Percentiles rank a stretch among this genome's conserved stretches.
phyloP scores from a whole-genome alignment of 2,888 invertebrate genomes.

The Tipula unca region DNA sequence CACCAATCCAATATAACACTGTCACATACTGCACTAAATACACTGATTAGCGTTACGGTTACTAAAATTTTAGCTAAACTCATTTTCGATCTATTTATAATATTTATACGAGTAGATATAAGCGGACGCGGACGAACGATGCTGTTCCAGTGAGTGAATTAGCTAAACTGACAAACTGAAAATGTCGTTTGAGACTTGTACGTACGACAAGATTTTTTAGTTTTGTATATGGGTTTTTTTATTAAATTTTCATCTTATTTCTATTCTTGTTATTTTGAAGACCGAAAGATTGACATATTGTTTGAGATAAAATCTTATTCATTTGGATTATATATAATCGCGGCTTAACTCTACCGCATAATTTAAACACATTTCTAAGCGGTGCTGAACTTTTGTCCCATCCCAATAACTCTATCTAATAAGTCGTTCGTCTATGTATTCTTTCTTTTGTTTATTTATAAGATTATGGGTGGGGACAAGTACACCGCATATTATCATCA shows the following conservation, averaged over 20 bases:
- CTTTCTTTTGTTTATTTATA: not conserved
- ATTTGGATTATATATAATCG: not conserved
- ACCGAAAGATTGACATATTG: not conserved
- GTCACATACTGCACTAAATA: not conserved
- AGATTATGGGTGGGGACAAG: constrained; percentile 8
- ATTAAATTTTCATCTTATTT: not conserved
- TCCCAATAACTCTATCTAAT: not conserved
- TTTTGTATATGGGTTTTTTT: not conserved
- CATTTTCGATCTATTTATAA: not conserved
- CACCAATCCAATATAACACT: not conserved
- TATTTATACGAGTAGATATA: not conserved
- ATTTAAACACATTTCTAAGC: not conserved
- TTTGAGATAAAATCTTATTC: not conserved
- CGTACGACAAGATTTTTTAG: not conserved
- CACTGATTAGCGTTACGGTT: not conserved
- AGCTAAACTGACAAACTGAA: not conserved
- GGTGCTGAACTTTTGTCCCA: not conserved
- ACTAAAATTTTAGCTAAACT: not conserved
- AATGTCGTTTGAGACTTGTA: not conserved
- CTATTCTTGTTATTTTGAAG: not conserved
- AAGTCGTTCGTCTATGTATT: not conserved
- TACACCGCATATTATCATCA: not conserved
- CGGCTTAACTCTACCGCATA: not conserved
- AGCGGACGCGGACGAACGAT: not conserved
- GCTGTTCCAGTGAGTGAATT: not conserved